These are phyloP conservation scores for Vollenhovia emeryi DNA, from an alignment of 1,140 invertebrate genomes.

Conservation along the genomic window DNA sequence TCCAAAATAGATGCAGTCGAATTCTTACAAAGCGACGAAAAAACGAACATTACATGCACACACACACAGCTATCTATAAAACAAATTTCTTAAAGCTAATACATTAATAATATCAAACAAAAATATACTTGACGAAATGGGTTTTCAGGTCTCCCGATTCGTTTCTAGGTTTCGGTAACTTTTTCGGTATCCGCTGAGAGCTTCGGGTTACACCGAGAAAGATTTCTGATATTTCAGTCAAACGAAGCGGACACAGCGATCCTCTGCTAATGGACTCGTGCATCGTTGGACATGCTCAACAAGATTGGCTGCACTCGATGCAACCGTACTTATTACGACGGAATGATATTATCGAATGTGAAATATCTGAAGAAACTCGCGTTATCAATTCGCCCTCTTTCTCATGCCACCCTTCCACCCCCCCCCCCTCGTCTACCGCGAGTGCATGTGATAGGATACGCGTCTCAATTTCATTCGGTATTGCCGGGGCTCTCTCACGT, in stretches of 20 bases:
- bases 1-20: neutral
- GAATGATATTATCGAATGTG: slow-evolving; percentile 61
- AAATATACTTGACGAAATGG: neutral
- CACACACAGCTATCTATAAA: neutral
- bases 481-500: slow-evolving; percentile 60
- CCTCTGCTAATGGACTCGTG: slow-evolving; percentile 9
- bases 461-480: slow-evolving; percentile 67
- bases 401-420: neutral
- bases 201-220: slow-evolving; percentile 27
- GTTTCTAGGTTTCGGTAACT: neutral
- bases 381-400: neutral
- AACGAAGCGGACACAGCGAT: slow-evolving; percentile 51
- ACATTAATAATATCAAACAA: neutral
- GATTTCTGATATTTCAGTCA: slow-evolving; percentile 37
- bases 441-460: slow-evolving; percentile 58
- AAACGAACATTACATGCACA: neutral
- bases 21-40: neutral
- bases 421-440: neutral
- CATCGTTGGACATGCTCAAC: slow-evolving; percentile 16
- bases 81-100: too few relatives aligned
- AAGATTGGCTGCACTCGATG: slow-evolving; percentile 32
- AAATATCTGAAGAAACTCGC: slow-evolving; percentile 62
- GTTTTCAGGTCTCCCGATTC: neutral
- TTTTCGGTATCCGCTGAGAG: neutral
- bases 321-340: slow-evolving; percentile 26